Evolutionary conservation across 2,113 vertebrate genomes (phyloP), one percentile per base, ranked within the genome.

Genomic region (Neodon shergylaensis): DNA sequence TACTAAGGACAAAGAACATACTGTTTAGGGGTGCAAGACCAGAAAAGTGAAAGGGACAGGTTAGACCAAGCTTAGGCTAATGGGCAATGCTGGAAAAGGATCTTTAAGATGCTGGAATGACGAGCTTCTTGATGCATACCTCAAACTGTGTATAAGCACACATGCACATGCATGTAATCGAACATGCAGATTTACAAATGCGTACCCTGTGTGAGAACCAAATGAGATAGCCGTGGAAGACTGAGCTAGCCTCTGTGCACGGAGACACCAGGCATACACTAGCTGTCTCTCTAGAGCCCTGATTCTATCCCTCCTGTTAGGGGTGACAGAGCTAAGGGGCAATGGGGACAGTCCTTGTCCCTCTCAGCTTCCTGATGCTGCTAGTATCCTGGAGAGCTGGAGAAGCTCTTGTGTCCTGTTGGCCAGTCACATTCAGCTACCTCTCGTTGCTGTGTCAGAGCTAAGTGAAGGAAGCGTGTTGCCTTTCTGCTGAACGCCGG

Each of bases 211-310:
- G 44, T n/a, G 72, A 52, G 84, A 70, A 10, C 6, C 1, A 5
- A 42, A 26, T 0, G 54, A 52, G 58, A 3, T 1, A 12, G 0
- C 1, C 0, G 0, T 65, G 58, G 49, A 7, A 6, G n/a, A 7
- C 3, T 7, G n/a, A 42, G 42, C 33, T 33, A 7, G 21, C 6
- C 1, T 0, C 24, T 12, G 2, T 10, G 1, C 7, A 0, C 22
- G 17, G 8, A 17, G n/a, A 42, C n/a, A 1, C 5, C 0, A 10
- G 19, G 21, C 10, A 5, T 3, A 12, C 1, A 3, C 0, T 3
- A 13, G 54, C 44, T n/a, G 0, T 54, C 7, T 14, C 0, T 22
- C 26, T 0, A 16, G 3, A 72, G 13, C 9, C 44, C n/a, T 0
- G 14, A 24, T 13, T 0, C 4, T 10, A 44, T 6, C 33, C 65